Conservation (phyloP, 2,888 invertebrate species). For the Papilio elwesi region DNA sequence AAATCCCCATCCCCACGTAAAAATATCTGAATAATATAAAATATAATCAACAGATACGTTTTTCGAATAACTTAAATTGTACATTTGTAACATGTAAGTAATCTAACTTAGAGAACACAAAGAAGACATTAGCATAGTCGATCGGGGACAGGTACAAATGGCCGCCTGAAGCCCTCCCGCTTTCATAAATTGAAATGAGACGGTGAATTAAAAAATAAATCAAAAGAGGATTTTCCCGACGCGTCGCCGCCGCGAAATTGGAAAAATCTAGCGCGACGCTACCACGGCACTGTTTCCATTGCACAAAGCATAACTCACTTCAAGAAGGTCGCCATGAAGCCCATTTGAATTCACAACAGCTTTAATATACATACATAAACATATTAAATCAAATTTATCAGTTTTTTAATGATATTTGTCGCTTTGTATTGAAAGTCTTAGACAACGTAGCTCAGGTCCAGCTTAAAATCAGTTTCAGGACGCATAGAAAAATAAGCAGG, state of each 20-base stretch:
- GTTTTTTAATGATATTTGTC: too few relatives aligned
- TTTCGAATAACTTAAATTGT: conserved; percentile 33
- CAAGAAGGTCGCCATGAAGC: too few relatives aligned
- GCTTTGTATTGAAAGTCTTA: too few relatives aligned
- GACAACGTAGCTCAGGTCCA: too few relatives aligned
- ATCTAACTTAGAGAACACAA: conserved; percentile 51
- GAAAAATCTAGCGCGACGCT: conserved; percentile 64
- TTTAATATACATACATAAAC: too few relatives aligned
- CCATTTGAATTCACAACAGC: not conserved
- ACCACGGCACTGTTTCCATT: conserved; percentile 45
- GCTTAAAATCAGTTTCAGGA: too few relatives aligned
- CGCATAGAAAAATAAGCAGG: too few relatives aligned
- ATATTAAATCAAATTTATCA: not conserved
- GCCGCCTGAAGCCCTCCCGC: conserved; percentile 58
- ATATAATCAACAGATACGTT: not conserved
- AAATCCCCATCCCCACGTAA: too few relatives aligned
- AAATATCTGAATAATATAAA: too few relatives aligned
- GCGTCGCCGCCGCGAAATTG: conserved; percentile 77
- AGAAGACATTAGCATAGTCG: conserved; percentile 68
- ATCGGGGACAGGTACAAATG: conserved; percentile 78
- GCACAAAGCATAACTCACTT: not conserved
- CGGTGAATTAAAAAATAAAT: conserved; percentile 83
- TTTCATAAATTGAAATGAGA: conserved; percentile 80
- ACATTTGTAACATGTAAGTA: conserved; percentile 35
- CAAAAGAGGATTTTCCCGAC: conserved; percentile 81